phyloP scores from a whole-genome alignment of 2,113 vertebrate genomes.

The Orcinus orca region DNA sequence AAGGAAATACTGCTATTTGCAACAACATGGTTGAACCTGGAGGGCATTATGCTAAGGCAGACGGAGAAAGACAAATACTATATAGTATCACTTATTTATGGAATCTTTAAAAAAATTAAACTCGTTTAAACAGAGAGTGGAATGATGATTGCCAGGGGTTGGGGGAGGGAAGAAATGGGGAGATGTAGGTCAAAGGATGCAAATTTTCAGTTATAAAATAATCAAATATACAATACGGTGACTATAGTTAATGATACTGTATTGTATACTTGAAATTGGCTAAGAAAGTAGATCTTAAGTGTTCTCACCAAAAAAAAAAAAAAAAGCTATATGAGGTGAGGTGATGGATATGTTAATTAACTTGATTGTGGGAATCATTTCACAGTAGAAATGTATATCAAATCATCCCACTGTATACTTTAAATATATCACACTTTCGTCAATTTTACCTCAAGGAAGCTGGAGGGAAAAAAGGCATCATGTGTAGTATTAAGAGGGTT shows the following conservation, averaged over 20 bases:
- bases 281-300: neutral
- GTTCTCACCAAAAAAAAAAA: neutral
- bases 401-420: neutral
- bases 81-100: neutral
- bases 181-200: neutral
- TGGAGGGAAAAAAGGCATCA: neutral
- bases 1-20: neutral
- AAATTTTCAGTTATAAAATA: neutral
- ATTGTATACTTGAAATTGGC: neutral
- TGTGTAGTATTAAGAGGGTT: neutral
- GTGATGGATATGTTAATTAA: neutral
- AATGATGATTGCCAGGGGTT: neutral
- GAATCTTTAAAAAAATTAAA: neutral
- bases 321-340: neutral
- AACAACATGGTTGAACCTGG: neutral
- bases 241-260: neutral
- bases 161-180: neutral
- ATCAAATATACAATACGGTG: neutral
- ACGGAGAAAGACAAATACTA: neutral
- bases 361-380: neutral
- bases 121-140: neutral
- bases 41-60: neutral
- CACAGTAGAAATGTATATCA: neutral
- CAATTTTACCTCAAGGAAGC: neutral
- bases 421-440: neutral